phyloP scores from a whole-genome alignment of 2,797 vertebrate genomes.

The Cossypha caffra region DNA sequence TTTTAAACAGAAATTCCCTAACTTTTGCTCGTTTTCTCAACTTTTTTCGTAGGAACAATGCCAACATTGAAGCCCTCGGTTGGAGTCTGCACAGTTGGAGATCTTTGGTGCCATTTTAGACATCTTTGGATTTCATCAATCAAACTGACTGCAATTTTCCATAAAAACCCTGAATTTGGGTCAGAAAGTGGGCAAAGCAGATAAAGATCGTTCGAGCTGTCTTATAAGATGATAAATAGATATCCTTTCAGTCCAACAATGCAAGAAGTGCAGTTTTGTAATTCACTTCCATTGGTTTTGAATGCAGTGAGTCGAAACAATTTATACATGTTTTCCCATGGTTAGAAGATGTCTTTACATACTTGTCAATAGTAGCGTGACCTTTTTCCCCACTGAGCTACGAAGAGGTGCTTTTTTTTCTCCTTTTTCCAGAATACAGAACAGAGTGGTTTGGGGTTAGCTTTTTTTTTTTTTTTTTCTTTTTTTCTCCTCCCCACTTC shows the following conservation, averaged over 20 bases:
- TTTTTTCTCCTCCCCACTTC: fast-evolving
- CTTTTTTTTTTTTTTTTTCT: no score
- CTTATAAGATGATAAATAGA: conserved; percentile 99
- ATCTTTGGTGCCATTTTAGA: conserved; percentile 97
- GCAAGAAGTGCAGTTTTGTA: conserved; percentile 83
- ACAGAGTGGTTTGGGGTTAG: neutral
- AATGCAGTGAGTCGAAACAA: conserved; percentile 82
- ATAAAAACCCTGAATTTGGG: conserved; percentile 99
- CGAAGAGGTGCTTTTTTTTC: neutral
- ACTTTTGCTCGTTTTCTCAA: conserved; percentile 95
- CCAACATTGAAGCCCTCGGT: conserved; percentile 96
- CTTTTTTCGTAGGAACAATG: conserved; percentile 93
- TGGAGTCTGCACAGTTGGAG: conserved; percentile 98
- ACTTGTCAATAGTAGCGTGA: conserved; percentile 77
- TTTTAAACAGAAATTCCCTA: conserved; percentile 91
- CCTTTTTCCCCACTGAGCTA: conserved; percentile 66
- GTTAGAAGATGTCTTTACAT: conserved; percentile 78
- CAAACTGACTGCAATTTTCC: conserved; percentile 99
- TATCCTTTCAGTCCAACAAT: conserved; percentile 94
- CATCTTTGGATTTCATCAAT: conserved; percentile 99
- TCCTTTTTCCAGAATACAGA: neutral
- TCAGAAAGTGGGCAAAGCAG: conserved; percentile 94
- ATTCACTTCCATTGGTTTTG: conserved; percentile 80
- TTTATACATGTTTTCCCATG: conserved; percentile 83
- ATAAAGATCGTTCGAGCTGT: conserved; percentile 98